Percentiles rank a stretch among this genome's conserved stretches.
Evolutionary conservation across 1,140 invertebrate species (phyloP).

Genomic region (Lepidurus packardi): DNA sequence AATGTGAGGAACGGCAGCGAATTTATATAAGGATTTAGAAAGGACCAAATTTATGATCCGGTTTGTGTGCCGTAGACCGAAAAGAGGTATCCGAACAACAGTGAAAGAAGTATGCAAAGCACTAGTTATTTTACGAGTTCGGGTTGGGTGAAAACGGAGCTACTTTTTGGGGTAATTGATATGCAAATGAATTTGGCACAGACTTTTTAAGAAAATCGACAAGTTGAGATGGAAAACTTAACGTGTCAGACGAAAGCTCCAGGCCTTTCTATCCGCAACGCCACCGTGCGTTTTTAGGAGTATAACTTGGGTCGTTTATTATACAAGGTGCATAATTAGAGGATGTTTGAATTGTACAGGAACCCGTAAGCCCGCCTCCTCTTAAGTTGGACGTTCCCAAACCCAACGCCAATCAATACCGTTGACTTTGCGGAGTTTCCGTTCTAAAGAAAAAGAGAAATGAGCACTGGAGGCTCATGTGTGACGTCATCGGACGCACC

Average conservation of each 20-base stretch:
- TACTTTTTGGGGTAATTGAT: not conserved
- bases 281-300: not conserved
- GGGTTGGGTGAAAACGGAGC: not conserved
- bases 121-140: not conserved
- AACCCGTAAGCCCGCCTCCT: not conserved
- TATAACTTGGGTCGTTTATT: not conserved
- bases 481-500: not conserved
- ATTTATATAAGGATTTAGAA: too few relatives aligned
- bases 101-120: too few relatives aligned
- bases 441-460: not conserved
- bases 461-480: not conserved
- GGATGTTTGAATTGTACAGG: not conserved
- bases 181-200: not conserved
- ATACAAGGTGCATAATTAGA: slow-evolving; percentile 6
- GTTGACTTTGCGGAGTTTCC: not conserved
- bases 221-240: not conserved
- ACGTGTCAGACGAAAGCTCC: not conserved
- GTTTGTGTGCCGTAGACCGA: too few relatives aligned
- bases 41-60: too few relatives aligned
- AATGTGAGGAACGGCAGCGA: too few relatives aligned
- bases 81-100: too few relatives aligned
- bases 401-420: not conserved
- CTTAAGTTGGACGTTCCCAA: not conserved
- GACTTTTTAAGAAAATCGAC: not conserved
- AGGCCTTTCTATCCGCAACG: not conserved